These are phyloP conservation scores for Druceiella hillmani DNA, from an alignment of 2,888 invertebrate genomes.

Conservation along the genomic window DNA sequence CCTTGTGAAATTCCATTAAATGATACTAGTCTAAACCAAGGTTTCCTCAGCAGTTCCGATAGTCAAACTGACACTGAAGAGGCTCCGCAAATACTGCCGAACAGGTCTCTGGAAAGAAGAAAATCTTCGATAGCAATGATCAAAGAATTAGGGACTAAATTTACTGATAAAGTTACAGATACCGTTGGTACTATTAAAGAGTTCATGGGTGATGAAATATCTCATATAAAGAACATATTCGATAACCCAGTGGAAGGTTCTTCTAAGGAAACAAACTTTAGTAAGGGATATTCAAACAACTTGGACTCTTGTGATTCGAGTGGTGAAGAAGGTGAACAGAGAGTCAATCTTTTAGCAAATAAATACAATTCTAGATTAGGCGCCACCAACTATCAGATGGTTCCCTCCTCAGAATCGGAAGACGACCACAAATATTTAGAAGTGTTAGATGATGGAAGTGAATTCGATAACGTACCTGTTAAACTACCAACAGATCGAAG, in stretches of 20 bases:
- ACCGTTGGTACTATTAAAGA: constrained; percentile 36
- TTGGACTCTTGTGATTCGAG: constrained; percentile 28
- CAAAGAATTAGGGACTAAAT: constrained; percentile 32
- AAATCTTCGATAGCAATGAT: constrained; percentile 23
- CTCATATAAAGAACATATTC: constrained; percentile 32
- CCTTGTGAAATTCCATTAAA: constrained; percentile 41
- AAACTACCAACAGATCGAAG: constrained; percentile 11
- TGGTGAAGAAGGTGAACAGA: constrained; percentile 28
- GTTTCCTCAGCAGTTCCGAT: constrained; percentile 26
- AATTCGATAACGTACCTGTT: constrained; percentile 28
- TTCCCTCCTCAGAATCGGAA: constrained; percentile 32
- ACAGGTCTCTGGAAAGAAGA: constrained; percentile 27
- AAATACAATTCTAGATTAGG: constrained; percentile 3
- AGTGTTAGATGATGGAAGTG: constrained; percentile 42
- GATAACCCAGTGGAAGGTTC: constrained; percentile 20
- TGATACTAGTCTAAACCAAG: constrained; percentile 32
- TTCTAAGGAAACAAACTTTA: constrained; percentile 30
- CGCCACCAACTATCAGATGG: constrained; percentile 7
- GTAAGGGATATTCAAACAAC: constrained; percentile 32
- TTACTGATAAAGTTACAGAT: constrained; percentile 38
- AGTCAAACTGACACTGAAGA: too few species aligned
- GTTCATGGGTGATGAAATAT: constrained; percentile 30
- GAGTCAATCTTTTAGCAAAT: constrained; percentile 27
- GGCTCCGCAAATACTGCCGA: too few species aligned
- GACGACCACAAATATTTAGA: constrained; percentile 42